Evolutionary conservation across 2,888 invertebrate genomes (phyloP).

Genomic region (Morpho helenor): DNA sequence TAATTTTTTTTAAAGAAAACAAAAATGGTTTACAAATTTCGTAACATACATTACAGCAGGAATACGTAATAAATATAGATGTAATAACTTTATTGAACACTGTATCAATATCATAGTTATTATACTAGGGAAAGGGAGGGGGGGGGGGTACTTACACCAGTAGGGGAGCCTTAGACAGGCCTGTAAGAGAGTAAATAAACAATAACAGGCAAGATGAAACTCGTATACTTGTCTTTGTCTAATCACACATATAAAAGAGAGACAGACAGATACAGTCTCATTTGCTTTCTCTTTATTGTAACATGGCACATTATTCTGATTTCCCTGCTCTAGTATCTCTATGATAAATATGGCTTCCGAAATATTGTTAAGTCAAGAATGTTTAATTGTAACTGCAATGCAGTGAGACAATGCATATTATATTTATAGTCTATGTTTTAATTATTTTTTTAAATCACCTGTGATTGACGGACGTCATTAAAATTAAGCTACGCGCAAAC

Average conservation of each 20-base stretch:
- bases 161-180: no score
- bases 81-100: constrained; percentile 15
- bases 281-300: no score
- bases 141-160: no score
- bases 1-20: background rate
- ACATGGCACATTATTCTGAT: no score
- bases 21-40: constrained; percentile 5
- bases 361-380: constrained; percentile 21
- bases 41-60: no score
- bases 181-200: background rate
- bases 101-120: background rate
- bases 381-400: constrained; percentile 47
- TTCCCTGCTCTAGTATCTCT: background rate
- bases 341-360: constrained; percentile 3
- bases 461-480: constrained; percentile 30
- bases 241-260: no score
- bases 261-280: no score
- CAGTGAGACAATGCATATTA: constrained; percentile 44
- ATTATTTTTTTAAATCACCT: constrained; percentile 37
- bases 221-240: no score
- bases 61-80: no score
- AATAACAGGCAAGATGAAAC: no score
- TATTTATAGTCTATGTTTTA: constrained; percentile 32
- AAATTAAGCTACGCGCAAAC: background rate
- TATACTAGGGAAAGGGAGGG: no score